These are phyloP conservation scores for Tiaroga cobitis DNA, from an alignment of 2,797 vertebrate genomes.

Conservation along the genomic window DNA sequence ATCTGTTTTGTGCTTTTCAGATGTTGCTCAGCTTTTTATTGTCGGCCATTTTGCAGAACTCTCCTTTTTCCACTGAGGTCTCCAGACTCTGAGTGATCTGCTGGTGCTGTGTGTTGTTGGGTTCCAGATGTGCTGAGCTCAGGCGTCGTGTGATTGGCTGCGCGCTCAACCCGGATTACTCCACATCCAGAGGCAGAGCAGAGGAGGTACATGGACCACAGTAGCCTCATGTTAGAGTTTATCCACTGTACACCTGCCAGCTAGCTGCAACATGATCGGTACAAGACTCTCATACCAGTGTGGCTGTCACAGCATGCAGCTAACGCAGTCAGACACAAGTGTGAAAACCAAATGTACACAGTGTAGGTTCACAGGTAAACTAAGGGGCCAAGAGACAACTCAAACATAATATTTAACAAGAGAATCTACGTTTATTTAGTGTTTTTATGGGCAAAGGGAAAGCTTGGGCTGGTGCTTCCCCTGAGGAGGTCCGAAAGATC, in stretches of 20 bases:
- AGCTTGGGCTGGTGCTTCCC: conserved; percentile 7
- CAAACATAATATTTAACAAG: background rate
- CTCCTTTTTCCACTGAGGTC: conserved; percentile 51
- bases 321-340: conserved; percentile 44
- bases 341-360: conserved; percentile 24
- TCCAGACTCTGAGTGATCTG: conserved; percentile 52
- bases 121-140: conserved; percentile 75
- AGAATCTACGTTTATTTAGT: background rate
- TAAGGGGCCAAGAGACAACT: background rate
- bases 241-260: conserved; percentile 69
- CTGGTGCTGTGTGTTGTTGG: conserved; percentile 66
- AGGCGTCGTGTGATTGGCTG: conserved; percentile 60
- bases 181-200: conserved; percentile 59
- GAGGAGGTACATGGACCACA: conserved; percentile 58
- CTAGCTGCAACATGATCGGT: conserved; percentile 59
- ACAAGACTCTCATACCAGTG: conserved; percentile 44
- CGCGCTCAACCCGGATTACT: conserved; percentile 65
- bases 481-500: conserved; percentile 24
- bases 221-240: conserved; percentile 58
- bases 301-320: conserved; percentile 35
- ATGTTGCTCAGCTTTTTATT: background rate
- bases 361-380: background rate
- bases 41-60: conserved; percentile 68
- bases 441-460: background rate
- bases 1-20: background rate